Conservation (phyloP, 2,113 vertebrate species). For the Rhinoderma darwinii region DNA sequence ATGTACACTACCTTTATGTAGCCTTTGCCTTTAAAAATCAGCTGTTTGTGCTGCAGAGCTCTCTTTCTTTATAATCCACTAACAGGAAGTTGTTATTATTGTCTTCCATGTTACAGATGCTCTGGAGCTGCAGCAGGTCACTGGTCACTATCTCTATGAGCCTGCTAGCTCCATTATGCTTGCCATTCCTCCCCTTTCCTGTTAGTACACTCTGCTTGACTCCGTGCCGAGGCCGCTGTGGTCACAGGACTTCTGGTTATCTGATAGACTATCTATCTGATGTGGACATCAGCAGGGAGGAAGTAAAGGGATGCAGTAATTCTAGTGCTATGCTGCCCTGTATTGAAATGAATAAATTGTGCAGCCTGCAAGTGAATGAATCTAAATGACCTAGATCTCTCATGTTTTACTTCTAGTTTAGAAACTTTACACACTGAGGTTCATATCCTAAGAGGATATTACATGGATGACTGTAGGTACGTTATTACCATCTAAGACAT, state of each 20-base stretch:
- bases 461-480: neutral
- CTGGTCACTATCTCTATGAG: too few relatives aligned
- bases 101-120: too few relatives aligned
- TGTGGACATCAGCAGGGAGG: neutral
- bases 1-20: neutral
- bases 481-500: too few relatives aligned
- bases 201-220: neutral
- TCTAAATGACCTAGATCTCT: neutral
- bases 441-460: too few relatives aligned
- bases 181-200: too few relatives aligned
- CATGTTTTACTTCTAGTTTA: neutral
- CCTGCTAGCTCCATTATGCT: too few relatives aligned
- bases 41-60: too few relatives aligned
- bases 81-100: too few relatives aligned
- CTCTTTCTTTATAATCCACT: too few relatives aligned
- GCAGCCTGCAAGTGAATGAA: neutral
- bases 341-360: neutral
- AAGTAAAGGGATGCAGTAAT: neutral
- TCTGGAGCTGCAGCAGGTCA: too few relatives aligned
- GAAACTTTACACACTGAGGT: neutral
- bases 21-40: neutral
- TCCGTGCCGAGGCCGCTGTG: neutral
- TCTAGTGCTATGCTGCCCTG: neutral
- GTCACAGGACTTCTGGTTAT: neutral
- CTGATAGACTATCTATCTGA: neutral